Base-by-base conservation (phyloP, 2,888 invertebrate genomes). In the Therioaphis trifolii region DNA sequence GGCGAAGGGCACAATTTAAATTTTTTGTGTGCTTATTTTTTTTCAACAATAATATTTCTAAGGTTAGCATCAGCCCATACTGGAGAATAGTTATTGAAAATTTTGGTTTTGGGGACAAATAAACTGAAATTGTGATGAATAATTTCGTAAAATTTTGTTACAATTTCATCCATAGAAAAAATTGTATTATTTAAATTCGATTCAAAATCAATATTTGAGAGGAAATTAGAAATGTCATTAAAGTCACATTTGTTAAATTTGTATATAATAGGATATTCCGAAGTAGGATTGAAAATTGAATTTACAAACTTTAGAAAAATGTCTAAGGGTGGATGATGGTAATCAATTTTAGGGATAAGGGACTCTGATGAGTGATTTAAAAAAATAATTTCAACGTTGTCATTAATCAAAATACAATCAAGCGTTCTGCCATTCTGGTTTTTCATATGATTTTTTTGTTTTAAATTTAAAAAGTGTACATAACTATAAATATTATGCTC, bases 331-430 rank as follows among this genome's bases (percentile, higher is more conserved):
- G 21, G 58, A n/a, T 58, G 58, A n/a, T 58, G 12, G 5, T 58
- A 24, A 58, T 58, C 58, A 58, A 58, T n/a, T 58, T n/a, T 58
- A 58, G n/a, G 58, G 5, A 58, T 12, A 2, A n/a, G n/a, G 15
- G 58, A 58, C 21, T 58, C 58, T 24, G 12, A n/a, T 7, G 58
- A 58, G 46, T 46, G 46, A 46, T 46, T 46, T 46, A 46, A 46
- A 14, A 15, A 68, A 68, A 68, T 40, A 68, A 68, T 18, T 68
- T 68, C 40, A 68, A 43, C 68, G 21, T 68, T 68, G 40, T 68
- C 68, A 35, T 66, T 66, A 11, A 18, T 15, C 66, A 29, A 29
- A 29, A 66, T 18, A 66, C 35, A 29, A 40, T 35, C n/a, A 35
- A 35, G 35, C 3, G 35, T 35, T 35, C 35, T 35, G 35, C 35